These are phyloP conservation scores for Eutrigla gurnardus DNA, from an alignment of 2,797 vertebrate genomes.

Conservation along the genomic window DNA sequence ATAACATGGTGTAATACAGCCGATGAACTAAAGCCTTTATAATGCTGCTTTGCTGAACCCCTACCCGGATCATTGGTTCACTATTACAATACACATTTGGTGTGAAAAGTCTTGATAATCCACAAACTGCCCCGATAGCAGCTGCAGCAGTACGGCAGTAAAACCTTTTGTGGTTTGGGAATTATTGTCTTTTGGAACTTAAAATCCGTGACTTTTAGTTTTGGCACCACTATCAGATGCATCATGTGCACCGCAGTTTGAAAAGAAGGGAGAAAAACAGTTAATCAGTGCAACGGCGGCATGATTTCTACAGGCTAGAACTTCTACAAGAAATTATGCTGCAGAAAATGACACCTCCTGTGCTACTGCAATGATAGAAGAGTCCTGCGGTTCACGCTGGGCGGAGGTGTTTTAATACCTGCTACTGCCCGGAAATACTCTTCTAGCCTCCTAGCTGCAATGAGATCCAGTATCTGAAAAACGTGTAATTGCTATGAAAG, in stretches of 20 bases:
- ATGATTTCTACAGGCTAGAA: constrained; percentile 11
- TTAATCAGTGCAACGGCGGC: constrained; percentile 20
- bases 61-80: background rate
- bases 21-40: background rate
- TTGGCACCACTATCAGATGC: background rate
- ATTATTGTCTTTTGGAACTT: constrained; percentile 16
- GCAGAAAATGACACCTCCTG: constrained; percentile 49
- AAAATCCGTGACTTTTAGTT: constrained; percentile 11
- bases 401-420: constrained; percentile 40
- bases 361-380: constrained; percentile 40
- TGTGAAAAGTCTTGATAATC: constrained; percentile 8
- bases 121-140: constrained; percentile 5
- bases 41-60: background rate
- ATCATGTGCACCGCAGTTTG: constrained; percentile 7
- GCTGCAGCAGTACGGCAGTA: background rate
- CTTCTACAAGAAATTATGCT: constrained; percentile 33
- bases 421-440: constrained; percentile 18
- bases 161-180: constrained; percentile 3
- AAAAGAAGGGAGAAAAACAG: constrained; percentile 16
- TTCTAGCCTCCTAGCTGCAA: constrained; percentile 32
- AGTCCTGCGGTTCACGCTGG: background rate
- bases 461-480: constrained; percentile 51
- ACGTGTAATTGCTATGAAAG: constrained; percentile 45
- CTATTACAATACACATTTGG: background rate
- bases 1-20: background rate